Conservation (phyloP, 2,113 vertebrate species). For the Hoplias malabaricus region DNA sequence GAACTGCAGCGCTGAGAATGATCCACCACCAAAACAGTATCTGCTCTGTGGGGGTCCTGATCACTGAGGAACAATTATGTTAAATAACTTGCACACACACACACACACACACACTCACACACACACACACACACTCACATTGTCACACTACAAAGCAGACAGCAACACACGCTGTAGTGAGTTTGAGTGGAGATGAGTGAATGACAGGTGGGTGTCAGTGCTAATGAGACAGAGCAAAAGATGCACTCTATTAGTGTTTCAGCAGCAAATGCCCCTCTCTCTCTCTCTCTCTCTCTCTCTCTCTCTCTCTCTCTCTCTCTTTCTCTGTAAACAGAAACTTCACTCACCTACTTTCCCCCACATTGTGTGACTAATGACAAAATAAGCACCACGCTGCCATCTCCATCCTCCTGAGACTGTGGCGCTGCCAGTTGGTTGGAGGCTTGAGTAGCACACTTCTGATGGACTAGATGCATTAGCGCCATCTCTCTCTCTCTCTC, state of each 20-base stretch:
- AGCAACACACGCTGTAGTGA: slow-evolving; percentile 14
- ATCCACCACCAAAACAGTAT: no score
- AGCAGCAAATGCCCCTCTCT: slow-evolving; percentile 2
- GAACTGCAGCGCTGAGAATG: no score
- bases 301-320: slow-evolving; percentile 14
- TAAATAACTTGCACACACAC: not conserved
- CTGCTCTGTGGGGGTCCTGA: no score
- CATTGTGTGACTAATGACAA: slow-evolving; percentile 37
- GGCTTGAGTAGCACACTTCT: not conserved
- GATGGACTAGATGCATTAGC: not conserved
- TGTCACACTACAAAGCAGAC: not conserved
- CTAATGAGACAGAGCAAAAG: slow-evolving; percentile 36
- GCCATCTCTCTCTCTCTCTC: not conserved
- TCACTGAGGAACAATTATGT: no score
- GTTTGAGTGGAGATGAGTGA: slow-evolving; percentile 32
- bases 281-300: not conserved
- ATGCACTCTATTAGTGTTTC: not conserved
- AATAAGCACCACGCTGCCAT: slow-evolving; percentile 28
- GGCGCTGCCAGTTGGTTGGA: slow-evolving; percentile 1
- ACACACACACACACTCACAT: not conserved
- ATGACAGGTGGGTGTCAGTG: slow-evolving; percentile 29
- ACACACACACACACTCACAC: not conserved
- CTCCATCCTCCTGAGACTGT: slow-evolving; percentile 28
- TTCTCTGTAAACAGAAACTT: slow-evolving; percentile 19
- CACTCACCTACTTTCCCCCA: slow-evolving; percentile 27